phyloP scores from a whole-genome alignment of 1,140 invertebrate genomes.

The Philotrypesis tridentata region DNA sequence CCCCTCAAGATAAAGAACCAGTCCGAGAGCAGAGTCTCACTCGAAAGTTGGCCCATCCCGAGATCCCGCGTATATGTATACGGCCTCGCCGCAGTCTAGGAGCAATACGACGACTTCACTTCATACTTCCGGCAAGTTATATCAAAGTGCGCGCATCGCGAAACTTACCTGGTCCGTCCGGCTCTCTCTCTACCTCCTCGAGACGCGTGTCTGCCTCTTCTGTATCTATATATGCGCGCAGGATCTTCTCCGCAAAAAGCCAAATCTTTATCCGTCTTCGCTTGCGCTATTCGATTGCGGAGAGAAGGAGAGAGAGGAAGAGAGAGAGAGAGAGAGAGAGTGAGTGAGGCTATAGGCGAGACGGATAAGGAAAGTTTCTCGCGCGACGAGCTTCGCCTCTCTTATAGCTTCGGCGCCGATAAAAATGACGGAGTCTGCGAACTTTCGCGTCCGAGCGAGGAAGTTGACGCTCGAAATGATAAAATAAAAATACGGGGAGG shows the following conservation, averaged over 20 bases:
- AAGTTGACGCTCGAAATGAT: neutral
- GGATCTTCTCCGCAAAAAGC: neutral
- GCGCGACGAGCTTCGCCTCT: conserved; percentile 56
- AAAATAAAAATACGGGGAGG: neutral
- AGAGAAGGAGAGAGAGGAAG: too few relatives aligned
- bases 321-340: too few relatives aligned
- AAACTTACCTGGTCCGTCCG: neutral
- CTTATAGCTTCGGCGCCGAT: conserved; percentile 52
- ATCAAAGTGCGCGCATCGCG: conserved; percentile 29
- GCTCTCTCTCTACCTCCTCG: neutral
- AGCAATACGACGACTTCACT: conserved; percentile 1
- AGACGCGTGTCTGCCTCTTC: too few relatives aligned
- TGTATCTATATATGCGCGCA: neutral
- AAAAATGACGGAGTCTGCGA: conserved; percentile 71
- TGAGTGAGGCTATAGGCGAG: conserved; percentile 54
- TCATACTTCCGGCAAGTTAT: conserved; percentile 24
- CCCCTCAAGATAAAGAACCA: conserved; percentile 1
- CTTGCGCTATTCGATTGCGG: conserved; percentile 10
- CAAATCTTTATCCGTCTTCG: conserved; percentile 36
- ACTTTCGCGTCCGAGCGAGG: conserved; percentile 53
- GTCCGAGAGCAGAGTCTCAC: too few relatives aligned
- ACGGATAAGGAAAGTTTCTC: conserved; percentile 71
- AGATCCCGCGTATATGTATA: too few relatives aligned
- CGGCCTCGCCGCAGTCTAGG: neutral
- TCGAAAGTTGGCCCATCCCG: conserved; percentile 32